Evolutionary conservation across 1,140 invertebrate genomes (phyloP), one percentile per base, ranked within the genome.

Genomic region (Cotesia chilonis): DNA sequence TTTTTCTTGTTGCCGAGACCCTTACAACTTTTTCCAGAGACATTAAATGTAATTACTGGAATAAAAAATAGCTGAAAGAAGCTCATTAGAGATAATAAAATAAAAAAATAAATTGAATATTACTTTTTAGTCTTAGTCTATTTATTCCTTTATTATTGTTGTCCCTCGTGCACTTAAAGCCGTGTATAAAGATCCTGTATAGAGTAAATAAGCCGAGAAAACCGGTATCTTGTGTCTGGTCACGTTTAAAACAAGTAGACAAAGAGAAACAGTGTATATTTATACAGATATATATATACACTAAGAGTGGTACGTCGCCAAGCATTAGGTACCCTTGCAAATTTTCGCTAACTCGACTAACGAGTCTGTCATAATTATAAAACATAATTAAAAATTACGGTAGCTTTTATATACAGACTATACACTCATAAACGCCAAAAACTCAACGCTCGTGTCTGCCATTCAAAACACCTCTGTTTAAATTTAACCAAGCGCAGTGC

Each of bases 331-430:
- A 38, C 59, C 37, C 37, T 60, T 59, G 57, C 55, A 61, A 70
- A 70, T 70, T 70, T 41, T 61, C 36, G 52, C 68, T 70, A 70
- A 70, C 38, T 70, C 55, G 68, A 14, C 68, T 70, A 51, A 70
- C 55, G 68, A 70, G 37, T 70, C 66, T 35, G 17, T 54, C 52
- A 52, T 68, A 68, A 57, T 68, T 68, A 68, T 68, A 57, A 47
- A 68, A 57, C 36, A 68, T 68, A 68, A 59, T 70, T 70, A 37
- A 60, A 70, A 70, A 70, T 70, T 68, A 68, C 55, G 66, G 37
- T 20, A 54, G 51, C 35, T 28, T 52, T 54, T 47, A 47, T 7
- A 47, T 47, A 10, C 28, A 28, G 28, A 28, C 28, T 28, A 28
- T 28, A 28, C 28, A 28, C 28, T 28, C 28, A 28, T 47, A 7